phyloP scores from a whole-genome alignment of 2,113 vertebrate species.

The Cromileptes altivelis region DNA sequence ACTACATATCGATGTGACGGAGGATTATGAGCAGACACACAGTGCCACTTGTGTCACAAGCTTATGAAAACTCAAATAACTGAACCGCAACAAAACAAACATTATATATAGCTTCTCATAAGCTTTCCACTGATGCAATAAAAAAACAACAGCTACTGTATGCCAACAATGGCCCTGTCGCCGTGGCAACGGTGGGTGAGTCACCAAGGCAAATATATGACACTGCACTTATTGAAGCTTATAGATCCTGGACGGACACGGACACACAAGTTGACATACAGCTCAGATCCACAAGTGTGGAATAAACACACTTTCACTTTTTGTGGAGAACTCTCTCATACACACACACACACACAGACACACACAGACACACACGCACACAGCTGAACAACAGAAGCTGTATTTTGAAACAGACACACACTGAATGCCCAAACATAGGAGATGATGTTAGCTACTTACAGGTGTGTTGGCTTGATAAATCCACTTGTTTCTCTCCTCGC shows the following conservation, averaged over 20 bases:
- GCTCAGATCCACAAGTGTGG: neutral
- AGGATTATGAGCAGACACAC: neutral
- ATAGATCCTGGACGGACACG: constrained; percentile 6
- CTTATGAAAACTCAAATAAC: neutral
- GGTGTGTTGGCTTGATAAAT: constrained; percentile 17
- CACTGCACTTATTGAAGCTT: constrained; percentile 52
- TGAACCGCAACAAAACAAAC: neutral
- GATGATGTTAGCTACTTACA: constrained; percentile 62
- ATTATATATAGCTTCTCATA: neutral
- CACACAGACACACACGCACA: neutral
- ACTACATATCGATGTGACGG: too few species aligned
- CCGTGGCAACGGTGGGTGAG: constrained; percentile 62
- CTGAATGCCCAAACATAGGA: neutral
- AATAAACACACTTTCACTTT: constrained; percentile 12
- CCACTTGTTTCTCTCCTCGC: constrained; percentile 34
- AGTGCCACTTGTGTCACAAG: neutral
- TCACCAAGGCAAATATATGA: constrained; percentile 55
- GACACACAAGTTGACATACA: neutral
- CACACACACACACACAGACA: neutral
- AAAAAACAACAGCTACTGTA: constrained; percentile 14
- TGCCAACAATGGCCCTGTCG: constrained; percentile 36
- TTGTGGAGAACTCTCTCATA: neutral
- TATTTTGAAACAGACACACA: neutral
- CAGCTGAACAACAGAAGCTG: neutral
- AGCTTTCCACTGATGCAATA: constrained; percentile 10